Percentiles rank a stretch among this genome's conserved stretches.
phyloP scores from a whole-genome alignment of 2,888 invertebrate genomes.

The Drosophila pseudotalamancana region DNA sequence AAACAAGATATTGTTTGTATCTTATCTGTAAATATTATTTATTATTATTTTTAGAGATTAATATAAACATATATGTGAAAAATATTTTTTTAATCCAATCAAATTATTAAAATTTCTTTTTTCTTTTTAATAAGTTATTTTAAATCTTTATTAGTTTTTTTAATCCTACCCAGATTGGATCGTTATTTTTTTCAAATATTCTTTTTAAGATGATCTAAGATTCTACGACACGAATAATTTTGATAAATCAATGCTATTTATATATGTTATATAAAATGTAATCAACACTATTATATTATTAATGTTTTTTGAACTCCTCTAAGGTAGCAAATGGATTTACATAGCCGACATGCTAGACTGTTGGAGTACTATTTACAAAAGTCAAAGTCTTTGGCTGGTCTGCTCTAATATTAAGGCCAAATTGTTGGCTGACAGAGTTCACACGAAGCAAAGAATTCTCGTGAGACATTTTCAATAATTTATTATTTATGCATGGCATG shows the following conservation, averaged over 20 bases:
- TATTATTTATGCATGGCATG: conserved; percentile 68
- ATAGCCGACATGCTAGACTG: conserved; percentile 14
- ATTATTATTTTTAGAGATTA: too few species aligned
- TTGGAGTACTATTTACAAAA: conserved; percentile 6
- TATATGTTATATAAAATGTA: too few species aligned
- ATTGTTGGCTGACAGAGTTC: conserved; percentile 72
- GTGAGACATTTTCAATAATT: conserved; percentile 80
- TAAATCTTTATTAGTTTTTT: too few species aligned
- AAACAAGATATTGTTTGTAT: too few species aligned
- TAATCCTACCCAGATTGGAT: too few species aligned
- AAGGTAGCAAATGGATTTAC: neutral
- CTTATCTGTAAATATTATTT: too few species aligned
- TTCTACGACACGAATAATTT: neutral
- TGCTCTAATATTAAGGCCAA: conserved; percentile 73
- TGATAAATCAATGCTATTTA: neutral
- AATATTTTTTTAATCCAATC: too few species aligned
- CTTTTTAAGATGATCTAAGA: too few species aligned
- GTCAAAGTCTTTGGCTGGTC: conserved; percentile 43
- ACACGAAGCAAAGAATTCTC: conserved; percentile 68
- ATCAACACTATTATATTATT: neutral
- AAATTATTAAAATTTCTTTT: too few species aligned
- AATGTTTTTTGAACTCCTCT: neutral
- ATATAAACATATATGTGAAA: too few species aligned
- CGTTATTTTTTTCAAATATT: too few species aligned
- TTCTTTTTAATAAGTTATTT: too few species aligned